Evolutionary conservation across 2,113 vertebrate genomes (phyloP).

Genomic region (Hyaena hyaena): DNA sequence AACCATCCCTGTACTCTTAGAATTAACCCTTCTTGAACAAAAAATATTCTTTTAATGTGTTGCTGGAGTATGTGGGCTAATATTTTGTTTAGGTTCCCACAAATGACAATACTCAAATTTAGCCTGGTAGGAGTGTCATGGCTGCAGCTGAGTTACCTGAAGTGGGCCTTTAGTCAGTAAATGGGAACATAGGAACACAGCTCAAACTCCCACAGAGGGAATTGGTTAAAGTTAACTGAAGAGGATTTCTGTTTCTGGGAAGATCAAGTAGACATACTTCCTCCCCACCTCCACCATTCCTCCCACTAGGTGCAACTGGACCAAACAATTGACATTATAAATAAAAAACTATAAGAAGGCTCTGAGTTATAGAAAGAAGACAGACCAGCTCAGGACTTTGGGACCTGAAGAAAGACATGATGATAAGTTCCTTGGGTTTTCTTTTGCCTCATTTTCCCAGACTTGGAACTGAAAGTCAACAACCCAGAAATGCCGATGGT

Average conservation of each 20-base stretch:
- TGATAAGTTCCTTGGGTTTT: not conserved
- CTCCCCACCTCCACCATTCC: not conserved
- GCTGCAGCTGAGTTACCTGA: not conserved
- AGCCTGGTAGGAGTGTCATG: not conserved
- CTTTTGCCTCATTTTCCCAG: not conserved
- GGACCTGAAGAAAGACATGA: not conserved
- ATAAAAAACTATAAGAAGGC: constrained; percentile 3
- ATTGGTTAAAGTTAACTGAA: not conserved
- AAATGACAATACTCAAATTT: not conserved
- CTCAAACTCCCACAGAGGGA: not conserved
- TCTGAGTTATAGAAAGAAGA: not conserved
- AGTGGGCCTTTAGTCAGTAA: not conserved
- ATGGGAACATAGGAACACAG: not conserved
- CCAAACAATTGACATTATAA: not conserved
- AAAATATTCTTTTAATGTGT: not conserved
- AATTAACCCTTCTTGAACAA: not conserved
- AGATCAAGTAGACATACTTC: not conserved
- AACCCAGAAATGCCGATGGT: not conserved
- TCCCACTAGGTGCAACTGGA: not conserved
- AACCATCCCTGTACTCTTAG: not conserved
- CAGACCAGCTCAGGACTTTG: not conserved
- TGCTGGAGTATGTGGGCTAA: not conserved
- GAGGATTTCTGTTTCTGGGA: not conserved
- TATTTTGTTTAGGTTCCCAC: not conserved
- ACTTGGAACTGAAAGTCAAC: not conserved